phyloP scores from a whole-genome alignment of 2,113 vertebrate species.

The Anser cygnoides region DNA sequence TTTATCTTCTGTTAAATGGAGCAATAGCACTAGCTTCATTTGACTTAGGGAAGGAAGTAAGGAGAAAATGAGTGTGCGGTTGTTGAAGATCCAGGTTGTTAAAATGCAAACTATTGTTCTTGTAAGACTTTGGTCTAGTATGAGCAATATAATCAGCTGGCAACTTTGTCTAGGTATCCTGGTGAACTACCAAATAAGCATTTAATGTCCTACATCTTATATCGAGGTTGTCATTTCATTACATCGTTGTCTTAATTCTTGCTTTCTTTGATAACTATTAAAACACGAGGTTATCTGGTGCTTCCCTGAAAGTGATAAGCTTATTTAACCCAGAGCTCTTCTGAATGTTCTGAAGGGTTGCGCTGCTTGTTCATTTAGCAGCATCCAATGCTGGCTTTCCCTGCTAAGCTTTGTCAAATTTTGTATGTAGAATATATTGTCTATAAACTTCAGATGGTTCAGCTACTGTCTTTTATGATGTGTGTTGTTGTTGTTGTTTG shows the following conservation, averaged over 20 bases:
- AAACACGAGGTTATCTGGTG: neutral
- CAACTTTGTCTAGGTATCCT: neutral
- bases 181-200: neutral
- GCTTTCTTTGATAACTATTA: neutral
- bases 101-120: neutral
- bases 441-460: neutral
- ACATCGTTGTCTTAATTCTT: neutral
- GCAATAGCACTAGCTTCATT: neutral
- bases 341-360: neutral
- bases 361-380: neutral
- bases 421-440: neutral
- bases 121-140: neutral
- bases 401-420: neutral
- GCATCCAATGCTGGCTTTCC: neutral
- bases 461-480: neutral
- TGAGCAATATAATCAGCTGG: neutral
- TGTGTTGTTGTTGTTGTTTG: neutral
- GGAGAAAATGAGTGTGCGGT: neutral
- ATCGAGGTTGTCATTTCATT: neutral
- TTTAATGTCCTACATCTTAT: neutral
- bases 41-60: neutral
- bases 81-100: neutral
- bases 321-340: neutral
- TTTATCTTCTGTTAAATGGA: neutral
- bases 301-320: neutral